These are phyloP conservation scores for Oscheius sp. DNA, from an alignment of 2,888 invertebrate species.

Conservation along the genomic window DNA sequence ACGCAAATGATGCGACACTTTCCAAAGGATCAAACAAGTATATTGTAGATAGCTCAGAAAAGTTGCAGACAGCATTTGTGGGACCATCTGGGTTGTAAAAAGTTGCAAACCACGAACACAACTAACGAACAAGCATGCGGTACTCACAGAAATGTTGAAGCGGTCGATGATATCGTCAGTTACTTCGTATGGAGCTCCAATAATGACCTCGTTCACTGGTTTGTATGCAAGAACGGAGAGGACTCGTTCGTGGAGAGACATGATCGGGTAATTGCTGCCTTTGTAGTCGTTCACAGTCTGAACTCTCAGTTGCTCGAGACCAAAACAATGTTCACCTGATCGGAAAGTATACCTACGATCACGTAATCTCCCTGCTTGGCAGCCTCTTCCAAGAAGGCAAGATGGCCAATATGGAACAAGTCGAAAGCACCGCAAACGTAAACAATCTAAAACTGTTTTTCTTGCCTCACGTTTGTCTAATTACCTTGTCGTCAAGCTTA, in stretches of 20 bases:
- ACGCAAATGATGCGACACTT: too few species aligned
- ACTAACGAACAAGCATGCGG: neutral
- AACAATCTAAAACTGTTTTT: constrained; percentile 79
- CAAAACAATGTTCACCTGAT: constrained; percentile 43
- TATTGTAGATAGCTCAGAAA: too few species aligned
- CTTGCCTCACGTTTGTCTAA: neutral
- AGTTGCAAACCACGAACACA: too few species aligned
- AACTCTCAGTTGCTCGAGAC: neutral
- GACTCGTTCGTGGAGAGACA: constrained; percentile 97
- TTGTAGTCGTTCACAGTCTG: constrained; percentile 72
- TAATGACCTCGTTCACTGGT: constrained; percentile 98
- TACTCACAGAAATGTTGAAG: constrained; percentile 79
- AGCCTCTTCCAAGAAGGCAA: constrained; percentile 93
- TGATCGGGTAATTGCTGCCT: constrained; percentile 94
- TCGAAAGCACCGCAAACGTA: constrained; percentile 98
- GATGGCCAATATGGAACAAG: constrained; percentile 95
- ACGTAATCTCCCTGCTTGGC: constrained; percentile 90
- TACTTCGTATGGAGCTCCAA: constrained; percentile 95
- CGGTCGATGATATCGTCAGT: constrained; percentile 93
- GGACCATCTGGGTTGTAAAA: too few species aligned
- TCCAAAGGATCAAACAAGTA: too few species aligned
- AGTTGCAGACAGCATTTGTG: too few species aligned
- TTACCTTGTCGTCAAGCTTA: constrained; percentile 64
- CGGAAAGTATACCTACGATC: constrained; percentile 82
- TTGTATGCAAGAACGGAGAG: constrained; percentile 88